phyloP scores from a whole-genome alignment of 2,888 invertebrate species.

The Brenthis daphne region DNA sequence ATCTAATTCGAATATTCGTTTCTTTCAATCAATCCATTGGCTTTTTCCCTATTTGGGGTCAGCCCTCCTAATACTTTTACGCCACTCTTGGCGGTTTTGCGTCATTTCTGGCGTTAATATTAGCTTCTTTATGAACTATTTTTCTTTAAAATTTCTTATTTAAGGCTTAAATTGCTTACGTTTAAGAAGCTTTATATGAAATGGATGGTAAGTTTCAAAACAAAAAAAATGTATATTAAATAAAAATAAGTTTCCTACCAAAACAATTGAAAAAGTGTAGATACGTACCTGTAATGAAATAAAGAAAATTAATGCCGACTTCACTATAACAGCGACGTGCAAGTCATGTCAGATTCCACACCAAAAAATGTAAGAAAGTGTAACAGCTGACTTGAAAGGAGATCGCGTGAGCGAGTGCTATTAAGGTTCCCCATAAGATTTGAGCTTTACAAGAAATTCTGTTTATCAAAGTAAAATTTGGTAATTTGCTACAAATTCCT shows the following conservation, averaged over 20 bases:
- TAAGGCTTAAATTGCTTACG: too few species aligned
- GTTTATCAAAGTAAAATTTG: neutral
- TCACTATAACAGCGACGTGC: neutral
- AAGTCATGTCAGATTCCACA: conserved; percentile 9
- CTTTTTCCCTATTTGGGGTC: too few species aligned
- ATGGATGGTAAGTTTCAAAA: neutral
- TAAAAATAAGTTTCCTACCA: conserved; percentile 4
- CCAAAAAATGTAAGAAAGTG: neutral
- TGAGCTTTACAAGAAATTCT: neutral
- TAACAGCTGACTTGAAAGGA: neutral
- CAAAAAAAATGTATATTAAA: too few species aligned
- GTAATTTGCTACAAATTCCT: neutral
- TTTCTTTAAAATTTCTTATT: too few species aligned
- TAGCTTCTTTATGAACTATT: too few species aligned
- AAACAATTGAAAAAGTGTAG: neutral
- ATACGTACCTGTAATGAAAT: conserved; percentile 2
- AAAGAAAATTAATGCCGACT: conserved; percentile 1
- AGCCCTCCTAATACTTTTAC: too few species aligned
- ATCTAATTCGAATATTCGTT: too few species aligned
- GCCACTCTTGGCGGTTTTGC: too few species aligned
- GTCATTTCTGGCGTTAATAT: too few species aligned
- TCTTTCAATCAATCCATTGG: too few species aligned
- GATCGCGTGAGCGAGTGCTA: conserved; percentile 4
- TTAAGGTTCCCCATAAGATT: neutral
- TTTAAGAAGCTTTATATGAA: neutral